Conservation (phyloP, 2,888 invertebrate species). For the Folsomia manolachei region DNA sequence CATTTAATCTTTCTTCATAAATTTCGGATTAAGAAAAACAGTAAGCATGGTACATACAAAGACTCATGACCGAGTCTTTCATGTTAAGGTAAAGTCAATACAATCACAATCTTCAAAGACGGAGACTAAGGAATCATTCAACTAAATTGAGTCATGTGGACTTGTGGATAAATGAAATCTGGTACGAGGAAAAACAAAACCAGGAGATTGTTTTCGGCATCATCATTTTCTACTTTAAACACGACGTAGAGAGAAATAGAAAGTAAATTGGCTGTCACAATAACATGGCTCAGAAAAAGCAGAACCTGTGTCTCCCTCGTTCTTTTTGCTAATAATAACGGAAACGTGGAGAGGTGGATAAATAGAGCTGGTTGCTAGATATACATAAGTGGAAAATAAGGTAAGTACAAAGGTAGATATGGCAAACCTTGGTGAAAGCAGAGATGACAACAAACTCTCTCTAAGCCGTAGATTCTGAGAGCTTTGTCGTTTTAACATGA, state of each 20-base stretch:
- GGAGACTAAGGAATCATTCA: no score
- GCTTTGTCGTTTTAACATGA: slow-evolving; percentile 47
- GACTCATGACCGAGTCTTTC: no score
- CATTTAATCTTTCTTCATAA: no score
- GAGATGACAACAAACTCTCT: slow-evolving; percentile 45
- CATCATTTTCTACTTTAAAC: not conserved
- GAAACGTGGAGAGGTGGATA: not conserved
- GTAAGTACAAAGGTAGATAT: not conserved
- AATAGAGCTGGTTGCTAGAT: no score
- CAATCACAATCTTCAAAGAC: no score
- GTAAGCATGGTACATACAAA: no score
- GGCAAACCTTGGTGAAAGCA: slow-evolving; percentile 47
- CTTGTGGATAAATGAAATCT: no score
- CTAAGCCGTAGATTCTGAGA: slow-evolving; percentile 46
- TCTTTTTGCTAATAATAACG: not conserved
- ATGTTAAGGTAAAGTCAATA: no score
- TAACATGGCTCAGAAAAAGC: not conserved
- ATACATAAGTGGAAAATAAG: no score
- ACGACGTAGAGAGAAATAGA: not conserved
- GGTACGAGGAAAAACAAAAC: not conserved
- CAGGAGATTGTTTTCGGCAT: not conserved
- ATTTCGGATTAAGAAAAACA: no score
- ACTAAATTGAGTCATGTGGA: no score
- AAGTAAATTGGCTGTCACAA: not conserved
- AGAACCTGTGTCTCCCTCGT: not conserved